Percentiles rank a stretch among this genome's conserved stretches.
These are phyloP conservation scores for Tyrophagus putrescentiae DNA, from an alignment of 1,140 invertebrate genomes.

Conservation along the genomic window DNA sequence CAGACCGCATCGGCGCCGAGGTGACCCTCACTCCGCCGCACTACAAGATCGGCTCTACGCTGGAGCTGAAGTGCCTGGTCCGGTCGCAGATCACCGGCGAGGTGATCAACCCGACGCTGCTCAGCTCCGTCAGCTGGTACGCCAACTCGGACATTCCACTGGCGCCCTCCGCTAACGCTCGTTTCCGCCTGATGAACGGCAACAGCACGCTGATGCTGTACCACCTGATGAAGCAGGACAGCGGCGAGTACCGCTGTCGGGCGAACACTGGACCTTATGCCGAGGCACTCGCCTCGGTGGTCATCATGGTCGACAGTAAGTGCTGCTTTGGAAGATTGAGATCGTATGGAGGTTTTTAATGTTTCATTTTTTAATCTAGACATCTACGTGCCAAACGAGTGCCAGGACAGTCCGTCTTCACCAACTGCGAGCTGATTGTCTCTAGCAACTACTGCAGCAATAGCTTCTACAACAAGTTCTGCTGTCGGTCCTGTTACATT, in stretches of 20 bases:
- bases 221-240: constrained; percentile 46
- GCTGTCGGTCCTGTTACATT: constrained; percentile 72
- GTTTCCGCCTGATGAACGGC: constrained; percentile 24
- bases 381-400: constrained; percentile 54
- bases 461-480: constrained; percentile 76
- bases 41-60: constrained; percentile 20
- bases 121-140: constrained; percentile 17
- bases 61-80: constrained; percentile 23
- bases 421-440: constrained; percentile 72
- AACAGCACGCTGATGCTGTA: constrained; percentile 49
- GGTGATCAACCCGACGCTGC: not conserved
- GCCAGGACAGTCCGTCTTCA: constrained; percentile 72
- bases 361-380: constrained; percentile 37
- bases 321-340: not conserved
- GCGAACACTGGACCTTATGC: constrained; percentile 51
- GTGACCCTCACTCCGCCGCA: not conserved
- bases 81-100: not conserved
- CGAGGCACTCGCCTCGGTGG: constrained; percentile 42
- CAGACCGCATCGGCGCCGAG: constrained; percentile 17
- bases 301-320: constrained; percentile 29
- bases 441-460: constrained; percentile 63
- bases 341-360: not conserved
- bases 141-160: constrained; percentile 6
- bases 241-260: constrained; percentile 59
- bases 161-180: not conserved